Evolutionary conservation across 1,140 invertebrate species (phyloP), one percentile per base, ranked within the genome.

Genomic region (Zaprionus ornatus): DNA sequence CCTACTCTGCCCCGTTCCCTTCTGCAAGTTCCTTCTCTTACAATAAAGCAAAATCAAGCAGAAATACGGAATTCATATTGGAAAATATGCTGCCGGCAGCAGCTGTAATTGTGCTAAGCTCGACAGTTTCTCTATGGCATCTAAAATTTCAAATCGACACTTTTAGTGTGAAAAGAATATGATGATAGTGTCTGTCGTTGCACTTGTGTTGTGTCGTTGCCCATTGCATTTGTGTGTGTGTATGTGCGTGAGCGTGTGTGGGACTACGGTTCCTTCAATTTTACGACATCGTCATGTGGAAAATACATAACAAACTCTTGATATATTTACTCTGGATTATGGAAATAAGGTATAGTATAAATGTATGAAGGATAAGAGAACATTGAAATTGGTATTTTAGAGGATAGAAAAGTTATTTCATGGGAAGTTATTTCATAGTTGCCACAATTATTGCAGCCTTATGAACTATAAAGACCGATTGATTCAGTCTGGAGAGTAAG

Each of bases 291-390:
- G 80, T 80, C 79, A 92, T 92, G 91, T 92, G 84, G 91, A 91
- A 90, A 84, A 91, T 84, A 86, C 87, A 85, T 83, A 92, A 92
- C 85, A 92, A 92, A 81, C 82, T 92, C 63, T 91, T 92, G 80
- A 92, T 92, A 74, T 92, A 90, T 76, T 79, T 92, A 71, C 85
- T 92, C 83, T 92, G 91, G 91, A 92, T 92, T 79, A 92, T 92
- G 91, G 85, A 92, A 92, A 92, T 92, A 91, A 92, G 91, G 91
- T 92, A 88, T 77, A 87, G 82, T 87, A 71, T 61, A 48, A 50
- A 35, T 62, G 35, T 37, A 37, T 37, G 29, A 32, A 32, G 29
- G 9, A 29, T 29, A 1, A 1, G 27, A 0, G 27, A 1, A 0
- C 27, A 29, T 29, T 29, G 27, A 29, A 29, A 2, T 9, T 9